Evolutionary conservation across 2,797 vertebrate species (phyloP), one percentile per base, ranked within the genome.

Genomic region (Muscicapa striata): DNA sequence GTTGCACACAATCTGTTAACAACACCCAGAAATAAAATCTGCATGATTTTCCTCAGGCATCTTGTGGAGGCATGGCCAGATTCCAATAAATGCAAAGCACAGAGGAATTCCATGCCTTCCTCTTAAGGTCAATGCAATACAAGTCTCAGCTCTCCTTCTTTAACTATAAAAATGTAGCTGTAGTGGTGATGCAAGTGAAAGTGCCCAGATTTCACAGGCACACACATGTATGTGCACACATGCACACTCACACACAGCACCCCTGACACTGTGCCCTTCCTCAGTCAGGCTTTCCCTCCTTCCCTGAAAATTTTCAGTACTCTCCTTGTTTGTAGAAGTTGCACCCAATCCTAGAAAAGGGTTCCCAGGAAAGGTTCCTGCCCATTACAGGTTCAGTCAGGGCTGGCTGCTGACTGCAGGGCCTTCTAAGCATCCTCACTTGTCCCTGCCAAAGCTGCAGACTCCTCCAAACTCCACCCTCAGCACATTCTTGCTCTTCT

Each of bases 171-270:
- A 84, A 51, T 2, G 22, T 2, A 23, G 16, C 27, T 49, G 59
- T 19, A 45, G 29, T 21, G 55, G 38, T 57, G 66, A 66, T 59
- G 66, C 26, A 62, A 49, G 45, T 36, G 30, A 38, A 88, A 61
- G 23, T 7, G 15, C 24, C 55, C 54, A 32, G 32, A 76, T 64
- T 52, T 22, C 38, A 64, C n/a, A 23, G 58, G 15, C 15, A 36
- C 43, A 75, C 30, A 55, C 4, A 2, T 5, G 2, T 4, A 6
- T 11, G 15, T 40, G 32, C n/a, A 38, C 54, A 45, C 24, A 19
- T 9, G 18, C 13, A 38, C 24, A 58, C 22, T 12, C 19, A 17
- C 1, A 36, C 6, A 13, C 29, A 77, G 36, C 0, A 0, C 17
- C 23, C 59, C 58, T 55, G 41, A 36, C 52, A 30, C 11, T 49